A percentile compares a stretch with the other conserved stretches of the same genome.
Evolutionary conservation across 1,140 invertebrate species (phyloP).

Genomic region (Danaus melanippus): DNA sequence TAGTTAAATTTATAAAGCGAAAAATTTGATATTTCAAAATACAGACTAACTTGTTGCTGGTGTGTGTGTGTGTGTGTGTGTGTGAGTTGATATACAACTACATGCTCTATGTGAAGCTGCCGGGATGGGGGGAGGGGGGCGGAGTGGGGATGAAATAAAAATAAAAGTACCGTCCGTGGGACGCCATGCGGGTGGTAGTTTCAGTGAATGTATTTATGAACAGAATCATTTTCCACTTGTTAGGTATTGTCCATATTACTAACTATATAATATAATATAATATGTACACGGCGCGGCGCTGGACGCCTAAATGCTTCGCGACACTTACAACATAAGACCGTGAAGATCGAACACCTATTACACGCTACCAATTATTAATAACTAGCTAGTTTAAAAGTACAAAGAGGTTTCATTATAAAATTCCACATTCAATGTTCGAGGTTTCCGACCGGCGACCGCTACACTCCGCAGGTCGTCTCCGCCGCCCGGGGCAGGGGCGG

Average conservation of each 20-base stretch:
- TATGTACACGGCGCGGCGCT: constrained; percentile 47
- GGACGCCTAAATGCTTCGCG: constrained; percentile 42
- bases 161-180: constrained; percentile 30
- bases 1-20: too few relatives aligned
- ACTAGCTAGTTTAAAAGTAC: constrained; percentile 60
- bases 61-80: too few relatives aligned
- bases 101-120: constrained; percentile 30
- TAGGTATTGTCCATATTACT: constrained; percentile 69
- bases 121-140: constrained; percentile 7
- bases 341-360: constrained; percentile 69
- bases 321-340: constrained; percentile 38
- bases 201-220: constrained; percentile 67
- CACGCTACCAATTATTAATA: constrained; percentile 61
- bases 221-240: constrained; percentile 68
- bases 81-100: constrained; percentile 23
- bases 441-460: not conserved
- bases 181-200: constrained; percentile 33
- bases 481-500: constrained; percentile 14
- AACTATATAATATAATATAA: constrained; percentile 45
- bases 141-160: constrained; percentile 26
- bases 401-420: constrained; percentile 20
- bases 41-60: too few relatives aligned
- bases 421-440: constrained; percentile 8
- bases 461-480: not conserved
- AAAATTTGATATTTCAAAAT: too few relatives aligned